Evolutionary conservation across 2,113 vertebrate species (phyloP), one percentile per base, ranked within the genome.

Genomic region (Protobothrops flavoviridis): DNA sequence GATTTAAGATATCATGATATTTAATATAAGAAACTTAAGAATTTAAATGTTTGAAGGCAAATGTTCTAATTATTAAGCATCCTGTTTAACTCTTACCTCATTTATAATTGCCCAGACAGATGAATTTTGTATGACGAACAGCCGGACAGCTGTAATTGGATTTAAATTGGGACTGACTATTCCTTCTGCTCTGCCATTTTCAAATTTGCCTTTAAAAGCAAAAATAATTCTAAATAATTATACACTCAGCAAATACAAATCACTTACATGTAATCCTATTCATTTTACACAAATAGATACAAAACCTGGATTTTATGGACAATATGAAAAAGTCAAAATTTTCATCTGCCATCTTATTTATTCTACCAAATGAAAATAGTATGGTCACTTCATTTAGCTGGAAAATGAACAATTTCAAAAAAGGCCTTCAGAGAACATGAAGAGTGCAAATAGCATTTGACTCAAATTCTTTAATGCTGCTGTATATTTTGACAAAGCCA

Each of bases 31-130:
- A 39, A 7, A 2, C 17, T 17, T 81, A 69, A 9, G 23, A 85
- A 5, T 11, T 57, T 64, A 81, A 81, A 43, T n/a, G 15, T 29
- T 23, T 59, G 11, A 45, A 90, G 33, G 23, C 2, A 55, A 50
- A 48, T 39, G n/a, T 4, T 90, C 53, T 85, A 24, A 21, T 53
- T 64, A 93, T 29, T 81, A 85, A 43, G 29, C 12, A 85, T 43
- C n/a, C 15, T 64, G 33, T 81, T n/a, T 20, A 61, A 86, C 33
- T 61, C 98, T 98, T 96, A 99, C 99, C 98, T 99, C 99, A 96
- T 99, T 99, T 93, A 99, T 96, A 97, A 99, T 99, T 94, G 98
- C 98, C 99, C 99, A 99, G 10, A 99, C 99, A 4, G 98, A 98
- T 3, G 99, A 99, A 96, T 99, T 98, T 95, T 99, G 99, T 96